Base-by-base conservation (phyloP, 2,888 invertebrate genomes). In the Brachylomia viminalis region DNA sequence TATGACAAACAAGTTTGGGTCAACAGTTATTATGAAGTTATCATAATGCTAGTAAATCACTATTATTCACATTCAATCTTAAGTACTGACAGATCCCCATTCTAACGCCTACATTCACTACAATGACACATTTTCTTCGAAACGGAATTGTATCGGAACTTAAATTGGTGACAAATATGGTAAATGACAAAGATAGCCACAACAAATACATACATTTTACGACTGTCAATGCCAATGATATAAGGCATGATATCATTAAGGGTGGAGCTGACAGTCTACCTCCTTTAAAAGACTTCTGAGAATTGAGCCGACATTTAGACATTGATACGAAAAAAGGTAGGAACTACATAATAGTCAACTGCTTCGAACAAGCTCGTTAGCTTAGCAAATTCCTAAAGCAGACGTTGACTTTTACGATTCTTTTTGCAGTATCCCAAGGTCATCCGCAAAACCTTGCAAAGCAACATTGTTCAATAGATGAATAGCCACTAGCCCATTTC, bases 121-220 rank as follows among this genome's bases (percentile, higher is more conserved):
- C 61, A 85, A 47, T 82, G 83, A 83, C 77, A 85, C 83, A 82
- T 85, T 82, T 83, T 74, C 83, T 66, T 85, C 68, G 86, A 83
- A 85, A 67, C 65, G 64, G 64, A 85, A 77, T 62, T 82, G 82
- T 83, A 85, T 67, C 73, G 59, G 61, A 54, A 69, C 77, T 85
- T 85, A 82, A 85, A 77, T 83, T 77, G 61, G 56, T 65, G 47
- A 85, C 83, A 82, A 77, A 83, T 85, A 85, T 74, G 83, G 83
- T 72, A 67, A 85, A 76, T 81, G 70, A 82, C 86, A 65, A 77
- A 82, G 71, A 71, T 82, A 73, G 82, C 27, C 45, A 58, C 67
- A 81, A 74, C 56, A 68, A 77, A 79, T 80, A 45, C 33, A 49
- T 47, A 80, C 61, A 71, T 72, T 77, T 62, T 73, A 61, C 23